phyloP scores from a whole-genome alignment of 2,113 vertebrate genomes.

The Corythoichthys intestinalis region DNA sequence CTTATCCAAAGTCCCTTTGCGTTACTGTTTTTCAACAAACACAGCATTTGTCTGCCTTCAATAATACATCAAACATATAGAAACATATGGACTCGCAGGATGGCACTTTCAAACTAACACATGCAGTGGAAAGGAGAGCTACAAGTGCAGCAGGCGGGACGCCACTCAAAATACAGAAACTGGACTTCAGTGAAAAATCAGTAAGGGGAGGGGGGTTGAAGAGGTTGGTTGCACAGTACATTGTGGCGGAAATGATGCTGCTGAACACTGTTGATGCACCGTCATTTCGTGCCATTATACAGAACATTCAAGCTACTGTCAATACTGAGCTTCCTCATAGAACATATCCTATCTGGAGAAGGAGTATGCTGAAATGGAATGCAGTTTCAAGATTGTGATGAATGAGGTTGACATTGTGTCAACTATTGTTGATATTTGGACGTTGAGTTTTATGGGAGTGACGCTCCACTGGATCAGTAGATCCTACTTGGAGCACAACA shows the following conservation, averaged over 20 bases:
- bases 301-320: not conserved
- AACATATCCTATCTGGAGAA: not conserved
- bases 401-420: not conserved
- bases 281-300: not conserved
- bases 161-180: too few species aligned
- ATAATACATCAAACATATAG: too few species aligned
- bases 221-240: not conserved
- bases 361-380: not conserved
- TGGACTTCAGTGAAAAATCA: too few species aligned
- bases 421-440: not conserved
- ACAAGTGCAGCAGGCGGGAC: too few species aligned
- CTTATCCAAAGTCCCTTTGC: too few species aligned
- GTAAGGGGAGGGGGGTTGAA: not conserved
- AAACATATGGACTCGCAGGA: too few species aligned
- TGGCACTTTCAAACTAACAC: too few species aligned
- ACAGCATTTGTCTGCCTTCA: too few species aligned
- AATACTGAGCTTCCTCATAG: not conserved
- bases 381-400: not conserved
- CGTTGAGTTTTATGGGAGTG: not conserved
- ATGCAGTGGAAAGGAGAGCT: too few species aligned
- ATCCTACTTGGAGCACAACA: not conserved
- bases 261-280: not conserved
- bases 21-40: too few species aligned
- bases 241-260: not conserved
- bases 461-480: not conserved